These are phyloP conservation scores for Phthorimaea operculella DNA, from an alignment of 1,140 invertebrate species.

Conservation along the genomic window DNA sequence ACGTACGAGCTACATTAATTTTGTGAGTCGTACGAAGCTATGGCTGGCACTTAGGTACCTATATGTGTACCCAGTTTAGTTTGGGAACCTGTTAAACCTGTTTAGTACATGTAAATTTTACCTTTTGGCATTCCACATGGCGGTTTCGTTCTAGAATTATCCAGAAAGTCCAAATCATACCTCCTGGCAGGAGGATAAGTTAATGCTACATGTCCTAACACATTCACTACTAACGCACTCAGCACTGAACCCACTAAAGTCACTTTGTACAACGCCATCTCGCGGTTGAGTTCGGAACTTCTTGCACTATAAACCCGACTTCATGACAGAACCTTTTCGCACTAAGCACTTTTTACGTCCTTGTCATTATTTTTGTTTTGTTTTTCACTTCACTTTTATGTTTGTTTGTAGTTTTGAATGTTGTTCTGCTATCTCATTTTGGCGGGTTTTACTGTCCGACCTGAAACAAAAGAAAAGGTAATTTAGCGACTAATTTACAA, in stretches of 20 bases:
- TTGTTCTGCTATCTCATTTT: not conserved
- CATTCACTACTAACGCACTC: conserved; percentile 29
- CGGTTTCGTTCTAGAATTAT: conserved; percentile 87
- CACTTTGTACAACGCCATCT: conserved; percentile 39
- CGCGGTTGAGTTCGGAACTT: conserved; percentile 14
- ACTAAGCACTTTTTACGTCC: not conserved
- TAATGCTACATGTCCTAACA: conserved; percentile 80
- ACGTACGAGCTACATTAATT: too few species aligned
- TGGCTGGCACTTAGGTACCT: too few species aligned
- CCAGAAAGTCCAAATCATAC: conserved; percentile 94
- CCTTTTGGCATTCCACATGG: conserved; percentile 98
- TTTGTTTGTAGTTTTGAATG: not conserved
- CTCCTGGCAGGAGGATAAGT: conserved; percentile 87
- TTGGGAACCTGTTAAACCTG: too few species aligned
- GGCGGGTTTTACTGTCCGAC: not conserved
- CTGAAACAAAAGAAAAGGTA: not conserved
- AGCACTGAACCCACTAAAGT: conserved; percentile 31
- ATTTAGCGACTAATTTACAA: too few species aligned
- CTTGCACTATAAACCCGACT: conserved; percentile 11
- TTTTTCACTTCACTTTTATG: not conserved
- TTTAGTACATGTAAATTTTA: too few species aligned
- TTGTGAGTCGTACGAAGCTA: too few species aligned
- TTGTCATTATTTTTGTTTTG: not conserved
- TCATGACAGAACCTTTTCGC: not conserved
- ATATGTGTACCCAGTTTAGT: too few species aligned